A percentile compares a stretch with the other conserved stretches of the same genome.
phyloP scores from a whole-genome alignment of 2,797 vertebrate species.

The Simalia tracyae region DNA sequence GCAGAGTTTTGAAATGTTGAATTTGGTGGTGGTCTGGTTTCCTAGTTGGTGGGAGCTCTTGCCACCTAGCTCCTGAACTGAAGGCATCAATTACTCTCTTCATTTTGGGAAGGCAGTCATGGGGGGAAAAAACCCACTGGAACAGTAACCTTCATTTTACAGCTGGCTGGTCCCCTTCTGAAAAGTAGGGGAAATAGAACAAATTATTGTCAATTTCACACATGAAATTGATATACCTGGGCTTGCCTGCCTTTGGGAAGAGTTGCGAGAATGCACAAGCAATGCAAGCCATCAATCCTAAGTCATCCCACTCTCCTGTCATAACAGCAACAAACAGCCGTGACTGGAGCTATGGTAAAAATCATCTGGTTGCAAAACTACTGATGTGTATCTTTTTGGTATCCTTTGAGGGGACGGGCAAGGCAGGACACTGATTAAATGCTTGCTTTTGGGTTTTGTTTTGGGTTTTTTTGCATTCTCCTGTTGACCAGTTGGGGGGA shows the following conservation, averaged over 20 bases:
- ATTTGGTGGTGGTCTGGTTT: not conserved
- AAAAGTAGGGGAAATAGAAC: not conserved
- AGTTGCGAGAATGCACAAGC: not conserved
- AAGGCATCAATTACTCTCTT: not conserved
- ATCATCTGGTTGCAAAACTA: not conserved
- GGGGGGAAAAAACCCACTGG: not conserved
- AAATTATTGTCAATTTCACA: not conserved
- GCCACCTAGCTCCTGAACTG: not conserved
- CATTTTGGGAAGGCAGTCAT: not conserved
- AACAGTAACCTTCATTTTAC: not conserved
- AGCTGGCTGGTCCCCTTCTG: not conserved
- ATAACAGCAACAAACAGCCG: not conserved
- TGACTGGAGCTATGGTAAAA: not conserved
- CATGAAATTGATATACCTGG: not conserved
- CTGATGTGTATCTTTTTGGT: not conserved
- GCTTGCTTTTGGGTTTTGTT: not conserved
- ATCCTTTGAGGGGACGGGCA: not conserved
- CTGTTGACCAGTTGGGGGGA: not conserved
- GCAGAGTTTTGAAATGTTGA: not conserved
- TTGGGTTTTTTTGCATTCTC: not conserved
- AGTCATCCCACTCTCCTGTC: not conserved
- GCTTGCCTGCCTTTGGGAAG: not conserved
- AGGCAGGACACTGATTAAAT: not conserved
- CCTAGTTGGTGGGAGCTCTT: not conserved
- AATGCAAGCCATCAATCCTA: not conserved